These are phyloP conservation scores for Saguinus midas DNA, from an alignment of 2,113 vertebrate species.

Conservation along the genomic window DNA sequence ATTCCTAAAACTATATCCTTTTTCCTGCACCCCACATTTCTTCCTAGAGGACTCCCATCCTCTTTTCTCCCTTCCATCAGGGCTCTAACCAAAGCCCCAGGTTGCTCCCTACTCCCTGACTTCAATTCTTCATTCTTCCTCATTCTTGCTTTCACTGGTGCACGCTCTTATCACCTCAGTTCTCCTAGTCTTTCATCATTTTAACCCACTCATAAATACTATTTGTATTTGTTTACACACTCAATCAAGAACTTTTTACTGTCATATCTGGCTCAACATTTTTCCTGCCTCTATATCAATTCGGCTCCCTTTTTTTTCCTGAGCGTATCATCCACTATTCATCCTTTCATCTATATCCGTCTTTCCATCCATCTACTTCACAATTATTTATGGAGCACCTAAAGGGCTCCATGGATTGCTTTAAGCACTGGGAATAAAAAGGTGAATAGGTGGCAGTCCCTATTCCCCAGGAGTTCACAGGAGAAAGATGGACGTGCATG, in stretches of 20 bases:
- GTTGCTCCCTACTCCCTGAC: background rate
- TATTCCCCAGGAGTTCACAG: background rate
- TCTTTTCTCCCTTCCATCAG: background rate
- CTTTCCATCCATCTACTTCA: background rate
- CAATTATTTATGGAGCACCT: background rate
- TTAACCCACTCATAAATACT: background rate
- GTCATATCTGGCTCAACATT: background rate
- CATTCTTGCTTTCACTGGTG: background rate
- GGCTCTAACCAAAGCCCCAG: background rate
- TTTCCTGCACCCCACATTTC: background rate
- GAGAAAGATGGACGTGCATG: background rate
- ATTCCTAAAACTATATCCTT: background rate
- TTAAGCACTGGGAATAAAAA: background rate
- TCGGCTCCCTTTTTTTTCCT: background rate
- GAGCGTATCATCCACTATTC: background rate
- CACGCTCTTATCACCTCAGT: background rate
- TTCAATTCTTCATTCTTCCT: background rate
- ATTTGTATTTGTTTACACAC: background rate
- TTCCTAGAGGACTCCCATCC: background rate
- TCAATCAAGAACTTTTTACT: background rate
- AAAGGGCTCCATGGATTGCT: background rate
- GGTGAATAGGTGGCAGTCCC: background rate
- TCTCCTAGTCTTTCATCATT: background rate
- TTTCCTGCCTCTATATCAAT: background rate
- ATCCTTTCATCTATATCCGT: background rate